Evolutionary conservation across 2,797 vertebrate species (phyloP), one percentile per base, ranked within the genome.

Genomic region (Lepilemur septentrionalis): DNA sequence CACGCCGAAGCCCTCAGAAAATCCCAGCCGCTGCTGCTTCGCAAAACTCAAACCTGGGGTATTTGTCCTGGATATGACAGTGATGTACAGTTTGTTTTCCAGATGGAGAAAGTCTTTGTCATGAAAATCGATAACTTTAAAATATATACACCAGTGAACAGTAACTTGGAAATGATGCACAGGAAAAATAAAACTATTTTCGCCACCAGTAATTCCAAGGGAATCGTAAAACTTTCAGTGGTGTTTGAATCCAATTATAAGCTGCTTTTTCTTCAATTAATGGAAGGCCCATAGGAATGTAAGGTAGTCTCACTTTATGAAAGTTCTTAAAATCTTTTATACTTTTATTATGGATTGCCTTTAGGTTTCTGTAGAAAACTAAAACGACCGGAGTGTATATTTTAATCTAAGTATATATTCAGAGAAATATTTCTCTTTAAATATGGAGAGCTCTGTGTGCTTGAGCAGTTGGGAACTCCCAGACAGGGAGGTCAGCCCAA

Each of bases 111-210:
- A 95, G 11, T 81, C 46, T 98, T 97, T 94, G 70, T 94, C 92
- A 96, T 43, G 94, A 93, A 97, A 97, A 92, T 76, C 18, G 79
- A 30, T 95, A 97, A 96, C 67, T 94, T 93, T 52, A 70, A 65
- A 88, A 76, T 38, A 92, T 32, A n/a, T 91, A 97, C 96, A 75
- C 78, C 35, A 57, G 70, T 96, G 91, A 97, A 91, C 43, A 92
- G 89, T 59, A 91, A 95, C 72, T 98, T 98, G 96, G 96, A 93
- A 98, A 97, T 97, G 92, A 98, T 98, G 97, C 97, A 98, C 55
- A 92, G 69, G 61, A 93, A 89, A 96, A 96, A 81, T 85, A 92
- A 83, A 93, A 14, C 20, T 96, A 30, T 95, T 98, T 89, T 93
- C 96, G 91, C 89, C 91, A 96, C 97, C 95, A 97, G 89, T 89